A percentile compares a stretch with the other conserved stretches of the same genome.
These are phyloP conservation scores for Gallinago solitaria DNA, from an alignment of 2,797 vertebrate genomes.

Conservation along the genomic window DNA sequence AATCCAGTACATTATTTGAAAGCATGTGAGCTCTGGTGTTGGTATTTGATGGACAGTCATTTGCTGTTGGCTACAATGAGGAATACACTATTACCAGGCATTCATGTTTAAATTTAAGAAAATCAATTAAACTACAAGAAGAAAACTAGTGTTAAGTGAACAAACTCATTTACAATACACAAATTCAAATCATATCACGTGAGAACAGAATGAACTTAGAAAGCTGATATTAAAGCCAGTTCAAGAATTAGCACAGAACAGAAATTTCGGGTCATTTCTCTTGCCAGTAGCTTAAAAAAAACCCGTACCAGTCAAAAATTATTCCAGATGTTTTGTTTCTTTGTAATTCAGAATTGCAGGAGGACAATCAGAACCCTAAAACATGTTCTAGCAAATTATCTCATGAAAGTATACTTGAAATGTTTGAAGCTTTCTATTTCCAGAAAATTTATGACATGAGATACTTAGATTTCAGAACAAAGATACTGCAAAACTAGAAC, in stretches of 20 bases:
- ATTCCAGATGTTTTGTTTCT: neutral
- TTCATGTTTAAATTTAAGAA: neutral
- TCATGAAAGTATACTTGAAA: neutral
- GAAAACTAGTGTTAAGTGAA: neutral
- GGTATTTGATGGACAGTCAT: fast-evolving
- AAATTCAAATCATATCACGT: neutral
- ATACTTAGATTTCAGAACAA: neutral
- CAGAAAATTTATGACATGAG: neutral
- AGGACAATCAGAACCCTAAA: neutral
- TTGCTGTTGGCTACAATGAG: neutral
- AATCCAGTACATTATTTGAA: neutral
- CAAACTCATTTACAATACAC: neutral
- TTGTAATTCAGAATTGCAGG: neutral
- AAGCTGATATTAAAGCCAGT: neutral
- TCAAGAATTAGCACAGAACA: neutral
- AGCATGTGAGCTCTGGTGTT: neutral
- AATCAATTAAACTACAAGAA: neutral
- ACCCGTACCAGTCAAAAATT: neutral
- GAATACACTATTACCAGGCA: neutral
- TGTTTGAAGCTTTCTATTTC: neutral
- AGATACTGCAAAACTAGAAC: neutral
- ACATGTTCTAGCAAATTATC: neutral
- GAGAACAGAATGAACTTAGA: neutral
- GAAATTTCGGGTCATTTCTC: neutral
- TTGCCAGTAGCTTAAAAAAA: neutral